Evolutionary conservation across 2,888 invertebrate species (phyloP).

Genomic region (Trachelus stipa): DNA sequence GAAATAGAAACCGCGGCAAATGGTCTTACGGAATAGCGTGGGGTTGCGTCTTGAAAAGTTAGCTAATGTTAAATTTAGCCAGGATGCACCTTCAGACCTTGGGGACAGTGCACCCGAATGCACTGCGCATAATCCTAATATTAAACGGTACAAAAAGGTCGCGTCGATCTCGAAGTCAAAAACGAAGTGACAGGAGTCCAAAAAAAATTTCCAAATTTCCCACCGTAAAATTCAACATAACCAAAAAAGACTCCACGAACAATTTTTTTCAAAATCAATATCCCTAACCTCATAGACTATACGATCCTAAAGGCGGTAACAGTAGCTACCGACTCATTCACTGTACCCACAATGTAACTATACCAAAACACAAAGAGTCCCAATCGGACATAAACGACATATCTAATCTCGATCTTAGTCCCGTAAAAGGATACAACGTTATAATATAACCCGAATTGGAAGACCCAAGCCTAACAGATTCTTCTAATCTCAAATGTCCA

Average conservation of each 20-base stretch:
- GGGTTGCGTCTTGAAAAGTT: conserved; percentile 48
- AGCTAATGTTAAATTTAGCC: conserved; percentile 53
- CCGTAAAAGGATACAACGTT: neutral
- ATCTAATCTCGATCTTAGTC: neutral
- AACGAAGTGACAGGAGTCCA: neutral
- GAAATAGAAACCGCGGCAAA: neutral
- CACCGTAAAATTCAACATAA: neutral
- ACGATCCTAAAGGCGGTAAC: neutral
- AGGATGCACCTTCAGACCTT: conserved; percentile 37
- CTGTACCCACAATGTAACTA: neutral
- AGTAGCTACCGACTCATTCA: neutral
- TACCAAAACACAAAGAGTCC: neutral
- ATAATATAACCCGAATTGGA: neutral
- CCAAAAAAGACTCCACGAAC: neutral
- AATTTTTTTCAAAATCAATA: neutral
- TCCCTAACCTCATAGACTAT: neutral
- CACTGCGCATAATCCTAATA: neutral
- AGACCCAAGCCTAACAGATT: neutral
- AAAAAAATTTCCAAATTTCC: neutral
- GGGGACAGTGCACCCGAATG: conserved; percentile 36
- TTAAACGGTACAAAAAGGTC: neutral
- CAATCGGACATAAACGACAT: neutral
- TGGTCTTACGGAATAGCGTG: conserved; percentile 45
- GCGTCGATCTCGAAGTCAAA: neutral
- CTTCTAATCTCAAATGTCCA: neutral